These are phyloP conservation scores for Lepidochrysops patricia DNA, from an alignment of 2,888 invertebrate genomes.

Conservation along the genomic window DNA sequence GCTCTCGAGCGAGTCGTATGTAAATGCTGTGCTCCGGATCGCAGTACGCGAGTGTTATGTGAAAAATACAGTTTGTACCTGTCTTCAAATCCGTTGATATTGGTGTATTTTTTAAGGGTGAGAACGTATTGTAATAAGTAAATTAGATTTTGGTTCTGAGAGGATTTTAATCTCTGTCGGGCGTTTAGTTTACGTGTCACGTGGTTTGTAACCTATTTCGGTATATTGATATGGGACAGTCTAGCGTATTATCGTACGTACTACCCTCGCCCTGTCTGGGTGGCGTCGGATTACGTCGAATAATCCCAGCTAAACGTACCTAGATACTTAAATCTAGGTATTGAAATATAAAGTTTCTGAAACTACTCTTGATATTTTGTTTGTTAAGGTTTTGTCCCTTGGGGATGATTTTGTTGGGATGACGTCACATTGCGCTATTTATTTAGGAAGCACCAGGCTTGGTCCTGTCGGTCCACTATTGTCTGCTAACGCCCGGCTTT, in stretches of 20 bases:
- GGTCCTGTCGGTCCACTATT: not conserved
- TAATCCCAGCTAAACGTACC: not conserved
- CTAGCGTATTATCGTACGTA: not conserved
- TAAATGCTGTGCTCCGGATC: conserved; percentile 21
- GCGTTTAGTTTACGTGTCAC: not conserved
- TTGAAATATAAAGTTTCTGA: too few species aligned
- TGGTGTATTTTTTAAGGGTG: conserved; percentile 3
- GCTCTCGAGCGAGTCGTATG: conserved; percentile 20
- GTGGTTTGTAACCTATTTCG: conserved; percentile 10
- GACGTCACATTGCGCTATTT: not conserved
- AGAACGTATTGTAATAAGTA: not conserved
- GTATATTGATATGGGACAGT: conserved; percentile 8
- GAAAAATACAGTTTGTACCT: conserved; percentile 23
- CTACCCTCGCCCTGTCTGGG: not conserved
- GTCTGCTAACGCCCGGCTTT: not conserved
- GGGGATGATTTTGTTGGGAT: not conserved
- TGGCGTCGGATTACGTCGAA: not conserved
- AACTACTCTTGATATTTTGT: too few species aligned
- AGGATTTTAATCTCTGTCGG: not conserved
- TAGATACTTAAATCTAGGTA: too few species aligned
- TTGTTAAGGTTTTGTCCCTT: not conserved
- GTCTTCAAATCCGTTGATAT: not conserved
- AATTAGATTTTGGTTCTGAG: not conserved
- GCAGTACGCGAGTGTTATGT: conserved; percentile 47
- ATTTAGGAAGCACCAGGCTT: not conserved